phyloP scores from a whole-genome alignment of 2,797 vertebrate genomes.

The Poeciliopsis presidionis region DNA sequence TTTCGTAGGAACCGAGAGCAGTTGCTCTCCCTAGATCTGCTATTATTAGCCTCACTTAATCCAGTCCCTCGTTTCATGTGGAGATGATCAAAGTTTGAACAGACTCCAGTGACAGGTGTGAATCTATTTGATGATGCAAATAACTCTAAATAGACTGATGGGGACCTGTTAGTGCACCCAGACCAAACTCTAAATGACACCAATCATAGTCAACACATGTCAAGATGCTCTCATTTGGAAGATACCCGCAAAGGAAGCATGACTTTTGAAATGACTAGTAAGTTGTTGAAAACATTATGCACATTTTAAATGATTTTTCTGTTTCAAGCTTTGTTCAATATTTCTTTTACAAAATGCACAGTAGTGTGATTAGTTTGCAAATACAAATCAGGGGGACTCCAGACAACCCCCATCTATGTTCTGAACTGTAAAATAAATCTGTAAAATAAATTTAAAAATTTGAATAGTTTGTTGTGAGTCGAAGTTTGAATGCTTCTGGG shows the following conservation, averaged over 20 bases:
- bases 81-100: slow-evolving; percentile 51
- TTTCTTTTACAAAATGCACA: not conserved
- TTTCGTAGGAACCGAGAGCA: slow-evolving; percentile 13
- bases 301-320: not conserved
- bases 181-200: slow-evolving; percentile 14
- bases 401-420: not conserved
- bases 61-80: slow-evolving; percentile 36
- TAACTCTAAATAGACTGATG: slow-evolving; percentile 32
- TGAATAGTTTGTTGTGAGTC: no score
- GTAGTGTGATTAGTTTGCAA: not conserved
- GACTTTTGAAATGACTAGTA: not conserved
- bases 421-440: not conserved
- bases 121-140: slow-evolving; percentile 43
- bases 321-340: not conserved
- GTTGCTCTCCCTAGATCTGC: slow-evolving; percentile 14
- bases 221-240: not conserved
- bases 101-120: slow-evolving; percentile 37
- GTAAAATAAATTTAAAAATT: no score
- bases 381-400: not conserved
- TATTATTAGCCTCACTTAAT: slow-evolving; percentile 54
- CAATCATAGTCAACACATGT: not conserved
- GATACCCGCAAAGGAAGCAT: not conserved
- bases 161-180: slow-evolving; percentile 8
- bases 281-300: not conserved
- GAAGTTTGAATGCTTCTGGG: no score